These are phyloP conservation scores for Trididemnum miniatum DNA, from an alignment of 23 tunicate genomes.

Conservation along the genomic window DNA sequence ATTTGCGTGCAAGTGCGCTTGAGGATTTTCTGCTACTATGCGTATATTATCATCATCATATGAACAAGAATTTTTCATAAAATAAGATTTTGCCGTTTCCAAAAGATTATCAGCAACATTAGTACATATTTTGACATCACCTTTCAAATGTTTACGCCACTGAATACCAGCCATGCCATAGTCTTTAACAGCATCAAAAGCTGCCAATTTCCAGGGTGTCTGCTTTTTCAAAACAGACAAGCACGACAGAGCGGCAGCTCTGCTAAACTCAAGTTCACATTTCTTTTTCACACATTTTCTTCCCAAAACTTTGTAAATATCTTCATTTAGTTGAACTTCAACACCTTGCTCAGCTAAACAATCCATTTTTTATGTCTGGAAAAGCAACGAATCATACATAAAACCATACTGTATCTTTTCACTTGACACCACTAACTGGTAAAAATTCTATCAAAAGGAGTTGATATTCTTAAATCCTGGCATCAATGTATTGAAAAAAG, in stretches of 20 bases:
- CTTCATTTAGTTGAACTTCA: neutral
- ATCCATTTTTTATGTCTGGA: slow-evolving; percentile 17
- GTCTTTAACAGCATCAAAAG: slow-evolving; percentile 61
- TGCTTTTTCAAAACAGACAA: slow-evolving; percentile 3
- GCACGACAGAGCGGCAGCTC: slow-evolving; percentile 42
- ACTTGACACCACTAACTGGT: no score
- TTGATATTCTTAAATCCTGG: no score
- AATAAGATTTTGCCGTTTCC: neutral
- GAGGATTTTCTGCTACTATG: slow-evolving; percentile 46
- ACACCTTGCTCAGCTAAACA: slow-evolving; percentile 20
- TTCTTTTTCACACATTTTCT: neutral
- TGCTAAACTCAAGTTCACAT: slow-evolving; percentile 20
- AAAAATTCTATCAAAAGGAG: no score
- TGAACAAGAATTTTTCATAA: slow-evolving; percentile 2
- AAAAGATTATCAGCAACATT: slow-evolving; percentile 29
- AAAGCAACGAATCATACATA: no score
- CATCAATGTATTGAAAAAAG: no score
- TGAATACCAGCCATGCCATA: slow-evolving; percentile 64
- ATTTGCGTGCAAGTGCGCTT: slow-evolving; percentile 54
- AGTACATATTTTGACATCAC: slow-evolving; percentile 30
- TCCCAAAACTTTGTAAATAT: neutral
- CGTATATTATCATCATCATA: slow-evolving; percentile 7
- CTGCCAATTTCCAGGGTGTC: slow-evolving; percentile 18
- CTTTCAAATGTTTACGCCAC: slow-evolving; percentile 36
- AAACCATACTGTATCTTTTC: no score